These are phyloP conservation scores for Periophthalmodon schlosseri DNA, from an alignment of 2,113 vertebrate genomes.

Conservation along the genomic window DNA sequence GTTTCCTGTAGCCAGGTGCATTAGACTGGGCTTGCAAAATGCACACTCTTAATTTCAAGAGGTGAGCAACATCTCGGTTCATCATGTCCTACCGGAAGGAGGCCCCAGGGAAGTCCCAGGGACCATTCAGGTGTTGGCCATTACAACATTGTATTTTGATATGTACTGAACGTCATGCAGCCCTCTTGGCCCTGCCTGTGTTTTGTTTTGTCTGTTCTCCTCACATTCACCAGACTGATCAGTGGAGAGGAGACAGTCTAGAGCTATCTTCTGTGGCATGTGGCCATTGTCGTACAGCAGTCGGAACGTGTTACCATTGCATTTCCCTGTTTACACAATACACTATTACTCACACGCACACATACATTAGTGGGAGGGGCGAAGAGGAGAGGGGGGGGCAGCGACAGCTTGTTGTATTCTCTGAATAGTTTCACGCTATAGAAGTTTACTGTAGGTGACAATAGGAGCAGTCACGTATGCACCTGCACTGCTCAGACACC, in stretches of 20 bases:
- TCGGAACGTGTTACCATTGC: slow-evolving; percentile 27
- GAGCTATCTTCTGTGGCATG: slow-evolving; percentile 52
- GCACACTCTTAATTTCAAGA: too few relatives aligned
- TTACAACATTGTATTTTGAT: too few relatives aligned
- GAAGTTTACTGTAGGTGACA: slow-evolving; percentile 18
- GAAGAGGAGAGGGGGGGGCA: too few relatives aligned
- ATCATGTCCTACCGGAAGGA: too few relatives aligned
- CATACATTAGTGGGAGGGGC: not conserved
- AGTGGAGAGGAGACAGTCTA: slow-evolving; percentile 1
- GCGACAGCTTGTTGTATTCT: slow-evolving; percentile 7
- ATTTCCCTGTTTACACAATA: slow-evolving; percentile 63
- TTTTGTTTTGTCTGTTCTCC: slow-evolving; percentile 19
- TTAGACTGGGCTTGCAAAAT: too few relatives aligned
- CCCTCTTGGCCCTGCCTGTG: too few relatives aligned
- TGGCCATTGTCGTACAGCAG: slow-evolving; percentile 41
- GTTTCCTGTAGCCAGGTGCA: too few relatives aligned
- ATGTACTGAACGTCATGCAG: too few relatives aligned
- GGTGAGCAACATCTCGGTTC: too few relatives aligned
- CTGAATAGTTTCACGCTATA: slow-evolving; percentile 27
- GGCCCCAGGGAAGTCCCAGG: too few relatives aligned
- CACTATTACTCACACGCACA: slow-evolving; percentile 25
- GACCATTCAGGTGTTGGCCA: too few relatives aligned
- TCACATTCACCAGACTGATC: slow-evolving; percentile 8
- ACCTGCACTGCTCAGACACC: not conserved
- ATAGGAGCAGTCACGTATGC: slow-evolving; percentile 36